Evolutionary conservation across 2,797 vertebrate species (phyloP).

Genomic region (Agapornis canus): DNA sequence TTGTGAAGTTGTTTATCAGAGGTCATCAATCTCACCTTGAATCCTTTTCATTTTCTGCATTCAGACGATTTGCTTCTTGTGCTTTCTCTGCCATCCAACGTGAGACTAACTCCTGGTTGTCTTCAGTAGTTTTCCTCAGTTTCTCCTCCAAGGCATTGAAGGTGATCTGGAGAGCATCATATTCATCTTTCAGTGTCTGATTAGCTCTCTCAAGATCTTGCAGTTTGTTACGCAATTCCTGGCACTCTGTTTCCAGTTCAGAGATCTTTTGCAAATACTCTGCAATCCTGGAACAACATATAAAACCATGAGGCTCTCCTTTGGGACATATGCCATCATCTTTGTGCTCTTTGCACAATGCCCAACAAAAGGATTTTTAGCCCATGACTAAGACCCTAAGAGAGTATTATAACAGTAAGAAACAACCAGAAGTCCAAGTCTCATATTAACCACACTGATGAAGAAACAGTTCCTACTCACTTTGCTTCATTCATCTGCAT

Average conservation of each 20-base stretch:
- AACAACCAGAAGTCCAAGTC: neutral
- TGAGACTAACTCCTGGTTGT: constrained; percentile 96
- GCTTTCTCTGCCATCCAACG: constrained; percentile 99
- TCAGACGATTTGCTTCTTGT: constrained; percentile 93
- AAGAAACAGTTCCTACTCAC: constrained; percentile 75
- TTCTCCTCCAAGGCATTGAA: constrained; percentile 96
- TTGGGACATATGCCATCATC: neutral
- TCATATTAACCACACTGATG: neutral
- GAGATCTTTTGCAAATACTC: constrained; percentile 89
- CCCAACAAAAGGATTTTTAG: neutral
- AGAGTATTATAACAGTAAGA: neutral
- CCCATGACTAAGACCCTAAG: neutral
- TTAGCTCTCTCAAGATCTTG: constrained; percentile 93
- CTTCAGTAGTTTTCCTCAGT: constrained; percentile 90
- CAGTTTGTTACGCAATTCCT: constrained; percentile 84
- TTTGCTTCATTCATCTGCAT: constrained; percentile 93
- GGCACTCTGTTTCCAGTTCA: constrained; percentile 87
- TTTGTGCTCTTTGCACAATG: neutral
- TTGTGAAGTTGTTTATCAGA: neutral
- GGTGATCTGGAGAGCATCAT: constrained; percentile 96
- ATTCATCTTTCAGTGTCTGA: constrained; percentile 96
- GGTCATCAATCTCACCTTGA: constrained; percentile 76
- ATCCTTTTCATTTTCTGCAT: constrained; percentile 97
- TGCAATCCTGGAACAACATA: constrained; percentile 80
- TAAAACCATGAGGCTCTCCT: neutral